These are phyloP conservation scores for Morphnarchus princeps DNA, from an alignment of 2,113 vertebrate species.

Conservation along the genomic window DNA sequence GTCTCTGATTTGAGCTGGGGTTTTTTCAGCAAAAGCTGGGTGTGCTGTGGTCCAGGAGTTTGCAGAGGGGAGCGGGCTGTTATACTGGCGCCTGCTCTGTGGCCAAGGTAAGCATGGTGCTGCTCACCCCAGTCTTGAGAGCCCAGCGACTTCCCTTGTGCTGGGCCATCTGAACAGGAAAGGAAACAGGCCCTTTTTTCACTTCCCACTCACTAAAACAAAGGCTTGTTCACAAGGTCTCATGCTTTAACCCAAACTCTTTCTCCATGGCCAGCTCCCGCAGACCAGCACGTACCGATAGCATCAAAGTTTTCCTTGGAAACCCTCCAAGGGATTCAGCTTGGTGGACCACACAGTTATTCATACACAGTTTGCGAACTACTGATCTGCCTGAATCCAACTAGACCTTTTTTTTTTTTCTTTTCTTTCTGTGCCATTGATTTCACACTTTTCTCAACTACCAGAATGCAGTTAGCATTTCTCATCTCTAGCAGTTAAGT, in stretches of 20 bases:
- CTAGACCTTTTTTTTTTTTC: not conserved
- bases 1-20: not conserved
- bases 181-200: not conserved
- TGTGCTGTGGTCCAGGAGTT: not conserved
- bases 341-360: not conserved
- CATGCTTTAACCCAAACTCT: not conserved
- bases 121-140: not conserved
- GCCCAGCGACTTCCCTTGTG: accelerated
- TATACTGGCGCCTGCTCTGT: accelerated
- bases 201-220: slow-evolving; percentile 24
- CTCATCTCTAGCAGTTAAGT: not conserved
- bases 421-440: not conserved
- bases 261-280: not conserved
- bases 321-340: not conserved
- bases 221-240: slow-evolving; percentile 13
- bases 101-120: accelerated
- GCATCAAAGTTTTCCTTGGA: slow-evolving; percentile 46
- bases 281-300: not conserved
- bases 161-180: not conserved
- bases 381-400: not conserved
- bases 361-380: not conserved
- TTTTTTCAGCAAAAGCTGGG: not conserved
- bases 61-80: not conserved
- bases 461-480: not conserved
- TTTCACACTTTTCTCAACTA: not conserved